phyloP scores from a whole-genome alignment of 2,797 vertebrate genomes.

The Podarcis lilfordi region DNA sequence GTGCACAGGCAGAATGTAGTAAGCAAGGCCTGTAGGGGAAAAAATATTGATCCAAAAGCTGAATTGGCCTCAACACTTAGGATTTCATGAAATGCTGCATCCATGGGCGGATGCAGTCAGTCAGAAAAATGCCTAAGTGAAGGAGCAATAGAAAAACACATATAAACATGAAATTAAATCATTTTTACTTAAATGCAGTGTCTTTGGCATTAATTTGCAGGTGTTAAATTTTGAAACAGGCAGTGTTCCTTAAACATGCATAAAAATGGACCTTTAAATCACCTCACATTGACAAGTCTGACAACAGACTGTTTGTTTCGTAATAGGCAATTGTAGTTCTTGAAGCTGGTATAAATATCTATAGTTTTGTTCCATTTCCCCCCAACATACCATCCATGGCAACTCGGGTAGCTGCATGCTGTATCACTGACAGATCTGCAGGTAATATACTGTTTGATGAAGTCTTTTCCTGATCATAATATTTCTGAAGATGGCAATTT shows the following conservation, averaged over 20 bases:
- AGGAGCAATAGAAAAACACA: neutral
- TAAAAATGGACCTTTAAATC: neutral
- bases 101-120: neutral
- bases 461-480: neutral
- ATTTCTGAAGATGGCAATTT: neutral
- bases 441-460: neutral
- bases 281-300: neutral
- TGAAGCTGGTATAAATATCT: neutral
- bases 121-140: neutral
- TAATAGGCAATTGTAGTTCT: too few relatives aligned
- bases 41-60: too few relatives aligned
- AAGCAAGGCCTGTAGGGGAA: too few relatives aligned
- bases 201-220: neutral
- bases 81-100: neutral
- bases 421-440: neutral
- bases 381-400: neutral
- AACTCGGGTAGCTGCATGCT: neutral
- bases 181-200: neutral
- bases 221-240: neutral
- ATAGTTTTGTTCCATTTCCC: too few relatives aligned
- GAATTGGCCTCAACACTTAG: too few relatives aligned
- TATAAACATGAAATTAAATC: neutral
- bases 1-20: too few relatives aligned
- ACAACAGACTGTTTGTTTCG: neutral
- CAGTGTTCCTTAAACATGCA: neutral